Base-by-base conservation (phyloP, 2,797 vertebrate genomes). In the Scomberomorus guttatus region DNA sequence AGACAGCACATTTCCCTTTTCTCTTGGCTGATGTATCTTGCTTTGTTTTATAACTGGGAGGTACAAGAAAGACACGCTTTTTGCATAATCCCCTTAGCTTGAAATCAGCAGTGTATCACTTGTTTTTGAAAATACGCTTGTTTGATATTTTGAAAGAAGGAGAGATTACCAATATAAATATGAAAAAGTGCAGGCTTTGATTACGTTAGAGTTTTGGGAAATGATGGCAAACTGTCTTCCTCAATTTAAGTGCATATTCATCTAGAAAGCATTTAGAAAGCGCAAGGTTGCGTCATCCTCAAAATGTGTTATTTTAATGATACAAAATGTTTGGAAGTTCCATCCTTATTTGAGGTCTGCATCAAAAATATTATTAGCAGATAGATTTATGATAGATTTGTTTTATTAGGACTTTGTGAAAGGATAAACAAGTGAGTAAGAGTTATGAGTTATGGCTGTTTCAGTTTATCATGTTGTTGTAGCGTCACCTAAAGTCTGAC, bases 31-130 rank as follows among this genome's bases (percentile, higher is more conserved):
- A 79, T 90, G 90, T 83, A 75, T 88, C 82, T 88, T 51, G 56
- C 82, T 92, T 92, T 93, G 88, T 91, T 85, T 91, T 87, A 86
- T 91, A 88, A 90, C 92, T 91, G 75, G 73, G 61, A 91, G 85
- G 81, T 87, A 90, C 80, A 86, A 88, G 75, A 89, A 89, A 90
- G 72, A 83, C 82, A 79, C 10, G 59, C 65, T 77, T 79, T 89
- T 83, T 89, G 80, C 90, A 88, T 92, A 93, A 94, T 94, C 90
- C 77, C 64, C 51, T 80, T 79, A 90, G 89, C 74, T 80, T 85
- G 73, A 85, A 91, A 88, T 89, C 86, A 90, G 75, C 64, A 66
- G 51, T 83, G 69, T 77, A 83, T 88, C 81, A 87, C 73, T 84
- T 79, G 70, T 84, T 87, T 86, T 85, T 82, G 64, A 83, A 87